Conservation (phyloP, 2,888 invertebrate species). For the Ernsta delagoae region DNA sequence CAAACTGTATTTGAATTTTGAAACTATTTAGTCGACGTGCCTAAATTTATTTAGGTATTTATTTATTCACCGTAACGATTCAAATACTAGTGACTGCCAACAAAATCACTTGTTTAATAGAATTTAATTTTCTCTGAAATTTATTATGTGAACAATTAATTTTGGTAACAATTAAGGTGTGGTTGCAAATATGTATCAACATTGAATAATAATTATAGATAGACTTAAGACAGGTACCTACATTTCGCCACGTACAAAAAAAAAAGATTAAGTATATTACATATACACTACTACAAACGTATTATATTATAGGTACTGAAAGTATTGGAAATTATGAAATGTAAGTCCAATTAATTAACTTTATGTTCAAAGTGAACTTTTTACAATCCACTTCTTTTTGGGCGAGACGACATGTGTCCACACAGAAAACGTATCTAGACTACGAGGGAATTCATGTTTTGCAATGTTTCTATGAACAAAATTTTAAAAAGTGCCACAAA, state of each 20-base stretch:
- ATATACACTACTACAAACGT: too few species aligned
- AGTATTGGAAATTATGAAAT: too few species aligned
- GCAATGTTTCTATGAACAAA: conserved; percentile 28
- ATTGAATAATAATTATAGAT: too few species aligned
- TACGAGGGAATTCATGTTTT: conserved; percentile 29
- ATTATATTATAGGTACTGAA: too few species aligned
- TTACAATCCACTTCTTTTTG: background rate
- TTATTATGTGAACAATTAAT: background rate
- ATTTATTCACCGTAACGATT: conserved; percentile 35
- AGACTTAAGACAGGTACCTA: too few species aligned
- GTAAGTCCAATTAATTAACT: too few species aligned
- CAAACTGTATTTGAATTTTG: conserved; percentile 61
- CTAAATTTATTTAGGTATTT: conserved; percentile 37
- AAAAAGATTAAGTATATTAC: too few species aligned
- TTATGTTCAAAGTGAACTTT: background rate
- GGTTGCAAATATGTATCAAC: too few species aligned
- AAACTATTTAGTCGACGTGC: conserved; percentile 31
- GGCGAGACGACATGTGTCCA: conserved; percentile 11
- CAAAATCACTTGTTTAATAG: conserved; percentile 17
- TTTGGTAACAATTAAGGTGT: background rate
- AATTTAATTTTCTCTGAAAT: background rate
- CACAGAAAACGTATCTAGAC: conserved; percentile 4
- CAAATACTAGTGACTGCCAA: conserved; percentile 29
- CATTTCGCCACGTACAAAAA: too few species aligned
- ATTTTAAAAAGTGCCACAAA: conserved; percentile 52